Conservation (phyloP, 2,888 invertebrate genomes). For the Elegia similella region DNA sequence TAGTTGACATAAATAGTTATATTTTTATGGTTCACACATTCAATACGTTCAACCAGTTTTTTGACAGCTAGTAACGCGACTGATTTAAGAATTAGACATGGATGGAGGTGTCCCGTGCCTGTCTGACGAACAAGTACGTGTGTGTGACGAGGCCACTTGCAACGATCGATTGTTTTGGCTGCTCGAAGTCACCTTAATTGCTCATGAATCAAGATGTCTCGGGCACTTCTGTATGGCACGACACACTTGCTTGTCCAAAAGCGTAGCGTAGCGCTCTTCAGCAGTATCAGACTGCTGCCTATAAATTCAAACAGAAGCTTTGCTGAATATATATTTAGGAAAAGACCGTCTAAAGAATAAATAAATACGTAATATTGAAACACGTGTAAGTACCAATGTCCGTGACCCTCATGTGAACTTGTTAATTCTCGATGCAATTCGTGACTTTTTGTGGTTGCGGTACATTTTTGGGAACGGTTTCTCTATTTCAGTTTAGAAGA, state of each 20-base stretch:
- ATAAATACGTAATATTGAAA: constrained; percentile 5
- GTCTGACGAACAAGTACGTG: constrained; percentile 39
- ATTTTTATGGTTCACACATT: not conserved
- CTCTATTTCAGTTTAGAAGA: not conserved
- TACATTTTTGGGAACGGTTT: not conserved
- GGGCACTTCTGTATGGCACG: constrained; percentile 46
- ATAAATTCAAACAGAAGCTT: not conserved
- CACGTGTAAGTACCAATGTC: constrained; percentile 10
- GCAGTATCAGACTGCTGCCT: not conserved
- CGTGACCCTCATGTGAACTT: constrained; percentile 10
- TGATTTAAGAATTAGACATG: not conserved
- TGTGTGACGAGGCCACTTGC: constrained; percentile 60
- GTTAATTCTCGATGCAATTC: constrained; percentile 14
- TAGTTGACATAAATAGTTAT: too few relatives aligned
- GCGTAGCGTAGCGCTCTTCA: too few relatives aligned
- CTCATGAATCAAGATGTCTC: constrained; percentile 73
- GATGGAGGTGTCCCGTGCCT: constrained; percentile 2
- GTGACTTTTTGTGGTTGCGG: constrained; percentile 4
- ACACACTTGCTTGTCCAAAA: not conserved
- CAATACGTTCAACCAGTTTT: not conserved
- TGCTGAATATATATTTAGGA: not conserved
- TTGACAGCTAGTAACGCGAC: not conserved
- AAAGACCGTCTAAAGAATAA: not conserved
- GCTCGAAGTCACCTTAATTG: constrained; percentile 76
- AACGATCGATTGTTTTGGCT: constrained; percentile 80